Evolutionary conservation across 1,140 invertebrate genomes (phyloP), one percentile per base, ranked within the genome.

Genomic region (Mizuhopecten yessoensis): DNA sequence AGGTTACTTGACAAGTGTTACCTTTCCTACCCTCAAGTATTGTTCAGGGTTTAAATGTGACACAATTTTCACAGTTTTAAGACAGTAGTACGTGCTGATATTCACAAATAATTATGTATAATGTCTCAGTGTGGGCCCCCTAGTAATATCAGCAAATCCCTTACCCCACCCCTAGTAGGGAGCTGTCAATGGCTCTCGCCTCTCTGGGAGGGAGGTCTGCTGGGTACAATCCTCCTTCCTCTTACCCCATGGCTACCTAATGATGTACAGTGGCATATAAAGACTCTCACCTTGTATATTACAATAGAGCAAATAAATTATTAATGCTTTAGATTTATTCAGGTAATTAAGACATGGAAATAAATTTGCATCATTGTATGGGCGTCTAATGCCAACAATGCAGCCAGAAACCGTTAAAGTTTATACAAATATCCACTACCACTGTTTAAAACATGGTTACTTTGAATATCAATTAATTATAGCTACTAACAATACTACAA

Each of bases 391-490:
- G 7, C 45, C 17, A 57, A 57, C 20, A 17, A 57, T 57, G 20
- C 7, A 57, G 57, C 45, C 3, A 29, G 11, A 29, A 75, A 23
- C 57, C 2, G 57, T 75, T 75, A 29, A 75, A n/a, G n/a, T 75
- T 75, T 23, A 75, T 75, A 75, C 45, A 23, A 57, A 15, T 23
- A 57, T 57, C 45, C 20, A 57, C 57, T 1, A 75, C 17, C 23
- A 29, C 23, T 75, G n/a, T 29, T 75, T 29, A 29, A 75, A 75
- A 75, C 57, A 75, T n/a, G 11, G 57, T 75, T 75, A 75, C 57
- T n/a, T 75, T 75, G 57, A 75, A 75, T 75, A 75, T 23, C 57
- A 75, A 75, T 75, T 75, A 75, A 75, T 75, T 75, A 75, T 75
- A 29, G n/a, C 29, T 29, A n/a, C 57, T 29, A 75, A 75, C 57